phyloP scores from a whole-genome alignment of 2,113 vertebrate genomes.

The Hypomesus transpacificus region DNA sequence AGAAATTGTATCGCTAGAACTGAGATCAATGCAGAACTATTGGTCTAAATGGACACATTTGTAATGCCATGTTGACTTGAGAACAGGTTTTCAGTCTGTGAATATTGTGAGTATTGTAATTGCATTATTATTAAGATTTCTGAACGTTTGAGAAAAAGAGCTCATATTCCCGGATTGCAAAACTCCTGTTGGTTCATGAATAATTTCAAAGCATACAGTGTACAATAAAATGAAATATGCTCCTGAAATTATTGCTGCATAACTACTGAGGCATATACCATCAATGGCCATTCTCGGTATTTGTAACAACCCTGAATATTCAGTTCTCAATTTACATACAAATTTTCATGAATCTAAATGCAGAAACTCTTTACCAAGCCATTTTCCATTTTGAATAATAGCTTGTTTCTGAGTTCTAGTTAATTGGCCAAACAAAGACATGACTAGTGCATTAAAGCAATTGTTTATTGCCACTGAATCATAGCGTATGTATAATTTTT shows the following conservation, averaged over 20 bases:
- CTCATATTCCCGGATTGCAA: conserved; percentile 23
- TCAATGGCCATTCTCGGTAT: conserved; percentile 55
- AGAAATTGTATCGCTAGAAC: too few species aligned
- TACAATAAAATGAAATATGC: conserved; percentile 42
- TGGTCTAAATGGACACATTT: too few species aligned
- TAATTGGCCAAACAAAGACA: conserved; percentile 70
- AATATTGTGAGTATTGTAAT: too few species aligned
- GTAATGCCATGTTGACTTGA: too few species aligned
- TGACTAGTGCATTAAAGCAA: conserved; percentile 70
- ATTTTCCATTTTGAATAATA: conserved; percentile 67
- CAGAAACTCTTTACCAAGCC: conserved; percentile 54
- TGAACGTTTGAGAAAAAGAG: conserved; percentile 1
- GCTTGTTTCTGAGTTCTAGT: conserved; percentile 54
- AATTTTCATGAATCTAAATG: conserved; percentile 65
- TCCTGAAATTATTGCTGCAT: conserved; percentile 42
- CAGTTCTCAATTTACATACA: conserved; percentile 64
- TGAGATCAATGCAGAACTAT: too few species aligned
- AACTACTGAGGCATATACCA: conserved; percentile 45
- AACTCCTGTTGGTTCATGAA: conserved; percentile 27
- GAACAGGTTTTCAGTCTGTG: too few species aligned
- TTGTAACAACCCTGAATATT: conserved; percentile 56
- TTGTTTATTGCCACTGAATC: conserved; percentile 65
- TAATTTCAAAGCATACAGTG: conserved; percentile 30
- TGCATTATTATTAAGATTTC: neutral
- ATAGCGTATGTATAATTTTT: conserved; percentile 62